Base-by-base conservation (phyloP, 2,888 invertebrate species). In the Drosophila acutilabella region DNA sequence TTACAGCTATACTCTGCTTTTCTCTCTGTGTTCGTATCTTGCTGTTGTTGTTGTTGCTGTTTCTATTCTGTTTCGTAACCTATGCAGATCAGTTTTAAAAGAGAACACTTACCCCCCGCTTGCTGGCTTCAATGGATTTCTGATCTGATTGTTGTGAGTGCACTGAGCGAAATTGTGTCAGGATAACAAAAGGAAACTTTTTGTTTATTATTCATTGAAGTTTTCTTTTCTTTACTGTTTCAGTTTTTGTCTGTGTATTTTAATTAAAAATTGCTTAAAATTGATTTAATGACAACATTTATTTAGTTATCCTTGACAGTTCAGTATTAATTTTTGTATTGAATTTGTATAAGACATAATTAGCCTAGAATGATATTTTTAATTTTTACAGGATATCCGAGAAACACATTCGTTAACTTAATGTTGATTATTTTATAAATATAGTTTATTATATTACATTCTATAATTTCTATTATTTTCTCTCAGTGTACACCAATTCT, bases 71-170 rank as follows among this genome's bases (percentile, higher is more conserved):
- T 36, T 33, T 53, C n/a, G 54, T 56, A 59, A 59, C 57, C 77
- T 71, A 78, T 77, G 77, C 74, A 77, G 66, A 74, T 74, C 57
- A 36, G 44, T 44, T 20, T 11, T 36, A 11, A 44, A 44, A 20
- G 18, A 23, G 44, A 10, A 16, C 67, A 42, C 57, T 45, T 50
- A 48, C 52, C 40, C 41, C 60, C 45, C 44, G 41, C 23, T 45
- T 57, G 23, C 13, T 11, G 14, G 23, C 23, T 23, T 23, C 4
- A 23, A 23, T 14, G 40, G 16, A 11, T 13, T 23, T 45, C 23
- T n/a, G 38, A 18, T 50, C 48, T 30, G 61, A 47, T 54, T 53
- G 33, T 64, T 53, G 57, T 67, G 53, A 57, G 33, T 60, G 20
- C 75, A 61, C 61, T 71, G 33, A 41, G 16, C 26, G 47, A 50